These are phyloP conservation scores for Plectropomus leopardus DNA, from an alignment of 2,113 vertebrate species.

Conservation along the genomic window DNA sequence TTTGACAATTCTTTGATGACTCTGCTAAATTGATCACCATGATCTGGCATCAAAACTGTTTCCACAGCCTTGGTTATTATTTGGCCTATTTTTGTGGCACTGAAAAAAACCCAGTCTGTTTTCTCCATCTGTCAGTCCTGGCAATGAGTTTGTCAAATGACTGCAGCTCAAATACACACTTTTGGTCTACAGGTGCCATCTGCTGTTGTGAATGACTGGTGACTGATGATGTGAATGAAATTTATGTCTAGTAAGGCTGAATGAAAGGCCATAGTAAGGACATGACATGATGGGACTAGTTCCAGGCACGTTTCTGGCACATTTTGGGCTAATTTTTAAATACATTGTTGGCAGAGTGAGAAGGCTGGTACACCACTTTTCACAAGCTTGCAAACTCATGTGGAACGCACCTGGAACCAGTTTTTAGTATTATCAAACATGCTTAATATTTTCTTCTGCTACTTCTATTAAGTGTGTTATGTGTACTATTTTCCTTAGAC, in stretches of 20 bases:
- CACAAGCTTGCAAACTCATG: slow-evolving; percentile 12
- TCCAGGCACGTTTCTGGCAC: background rate
- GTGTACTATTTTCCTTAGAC: background rate
- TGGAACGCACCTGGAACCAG: slow-evolving; percentile 21
- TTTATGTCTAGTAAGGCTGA: background rate
- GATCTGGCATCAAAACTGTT: background rate
- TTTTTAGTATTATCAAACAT: background rate
- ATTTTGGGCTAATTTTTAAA: slow-evolving; percentile 6
- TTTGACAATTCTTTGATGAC: background rate
- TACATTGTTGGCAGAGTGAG: slow-evolving; percentile 8
- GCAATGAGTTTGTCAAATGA: background rate
- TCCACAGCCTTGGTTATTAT: background rate
- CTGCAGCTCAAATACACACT: background rate
- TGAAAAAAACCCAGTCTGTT: background rate
- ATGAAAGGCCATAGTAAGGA: slow-evolving; percentile 9
- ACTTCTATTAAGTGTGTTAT: background rate
- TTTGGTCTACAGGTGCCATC: slow-evolving; percentile 16
- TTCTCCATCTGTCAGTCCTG: slow-evolving; percentile 17
- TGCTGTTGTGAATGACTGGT: slow-evolving; percentile 35
- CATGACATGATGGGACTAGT: background rate
- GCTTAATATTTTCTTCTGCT: background rate
- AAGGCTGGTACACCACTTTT: background rate
- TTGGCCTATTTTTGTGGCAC: background rate
- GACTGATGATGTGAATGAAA: slow-evolving; percentile 7
- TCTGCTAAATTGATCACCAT: background rate